Evolutionary conservation across 2,113 vertebrate species (phyloP).

Genomic region (Gallinago media): DNA sequence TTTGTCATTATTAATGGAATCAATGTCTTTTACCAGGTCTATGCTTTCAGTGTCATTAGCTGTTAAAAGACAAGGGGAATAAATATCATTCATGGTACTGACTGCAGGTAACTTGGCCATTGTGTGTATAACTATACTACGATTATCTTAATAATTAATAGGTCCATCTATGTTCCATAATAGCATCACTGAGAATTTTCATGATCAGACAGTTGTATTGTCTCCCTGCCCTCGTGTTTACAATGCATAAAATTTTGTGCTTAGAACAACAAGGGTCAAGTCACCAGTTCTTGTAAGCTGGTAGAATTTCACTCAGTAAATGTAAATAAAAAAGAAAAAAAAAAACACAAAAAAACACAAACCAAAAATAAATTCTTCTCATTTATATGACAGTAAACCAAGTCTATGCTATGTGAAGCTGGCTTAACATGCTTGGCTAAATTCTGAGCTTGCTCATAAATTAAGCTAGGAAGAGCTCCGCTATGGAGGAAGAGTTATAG

Average conservation of each 20-base stretch:
- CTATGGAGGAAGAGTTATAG: background rate
- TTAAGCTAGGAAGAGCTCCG: background rate
- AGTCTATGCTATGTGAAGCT: background rate
- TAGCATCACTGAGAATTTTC: background rate
- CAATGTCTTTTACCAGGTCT: background rate
- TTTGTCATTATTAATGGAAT: background rate
- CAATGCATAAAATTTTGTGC: background rate
- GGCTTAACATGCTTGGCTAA: background rate
- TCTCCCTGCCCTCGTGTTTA: background rate
- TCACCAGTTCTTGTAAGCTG: background rate
- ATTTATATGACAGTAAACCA: background rate
- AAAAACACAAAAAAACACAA: background rate
- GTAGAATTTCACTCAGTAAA: background rate
- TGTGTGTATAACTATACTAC: background rate
- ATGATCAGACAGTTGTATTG: background rate
- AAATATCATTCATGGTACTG: background rate
- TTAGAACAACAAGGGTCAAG: background rate
- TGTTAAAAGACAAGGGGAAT: background rate
- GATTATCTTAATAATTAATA: slow-evolving; percentile 8
- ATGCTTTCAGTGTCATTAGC: background rate
- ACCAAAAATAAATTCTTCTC: background rate
- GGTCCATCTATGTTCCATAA: background rate
- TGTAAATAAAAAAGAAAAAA: background rate
- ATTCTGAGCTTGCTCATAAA: background rate
- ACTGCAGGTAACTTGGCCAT: background rate